Conservation (phyloP, 2,888 invertebrate species). For the Ochropacha duplaris region DNA sequence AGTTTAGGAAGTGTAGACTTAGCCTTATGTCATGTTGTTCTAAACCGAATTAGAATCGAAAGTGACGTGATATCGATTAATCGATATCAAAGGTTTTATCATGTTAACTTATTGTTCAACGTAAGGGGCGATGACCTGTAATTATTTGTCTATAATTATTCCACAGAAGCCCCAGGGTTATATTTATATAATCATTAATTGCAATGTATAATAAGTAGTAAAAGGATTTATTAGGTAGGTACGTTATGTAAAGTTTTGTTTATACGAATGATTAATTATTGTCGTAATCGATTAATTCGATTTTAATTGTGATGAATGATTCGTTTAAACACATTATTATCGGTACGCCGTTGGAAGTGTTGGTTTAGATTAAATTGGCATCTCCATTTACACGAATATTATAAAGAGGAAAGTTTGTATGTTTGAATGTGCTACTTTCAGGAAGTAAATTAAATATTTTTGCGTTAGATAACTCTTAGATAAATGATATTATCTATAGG, state of each 20-base stretch:
- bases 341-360: neutral
- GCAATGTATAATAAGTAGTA: neutral
- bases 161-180: conserved; percentile 5
- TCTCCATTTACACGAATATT: too few species aligned
- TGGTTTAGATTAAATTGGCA: too few species aligned
- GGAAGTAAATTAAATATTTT: too few species aligned
- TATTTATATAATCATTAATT: neutral
- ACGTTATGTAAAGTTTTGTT: neutral
- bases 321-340: neutral
- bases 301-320: neutral
- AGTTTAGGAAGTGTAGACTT: neutral
- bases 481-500: too few species aligned
- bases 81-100: conserved; percentile 35
- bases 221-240: neutral
- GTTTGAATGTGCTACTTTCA: too few species aligned
- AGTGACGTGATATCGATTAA: conserved; percentile 35
- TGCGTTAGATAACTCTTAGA: too few species aligned
- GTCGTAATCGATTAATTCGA: neutral
- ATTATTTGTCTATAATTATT: conserved; percentile 7
- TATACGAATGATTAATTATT: neutral
- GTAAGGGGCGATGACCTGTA: conserved; percentile 19
- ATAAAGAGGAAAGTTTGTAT: too few species aligned
- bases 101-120: conserved; percentile 27
- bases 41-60: conserved; percentile 27
- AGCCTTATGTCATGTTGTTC: neutral